These are phyloP conservation scores for Symphodus melops DNA, from an alignment of 2,113 vertebrate species.

Conservation along the genomic window DNA sequence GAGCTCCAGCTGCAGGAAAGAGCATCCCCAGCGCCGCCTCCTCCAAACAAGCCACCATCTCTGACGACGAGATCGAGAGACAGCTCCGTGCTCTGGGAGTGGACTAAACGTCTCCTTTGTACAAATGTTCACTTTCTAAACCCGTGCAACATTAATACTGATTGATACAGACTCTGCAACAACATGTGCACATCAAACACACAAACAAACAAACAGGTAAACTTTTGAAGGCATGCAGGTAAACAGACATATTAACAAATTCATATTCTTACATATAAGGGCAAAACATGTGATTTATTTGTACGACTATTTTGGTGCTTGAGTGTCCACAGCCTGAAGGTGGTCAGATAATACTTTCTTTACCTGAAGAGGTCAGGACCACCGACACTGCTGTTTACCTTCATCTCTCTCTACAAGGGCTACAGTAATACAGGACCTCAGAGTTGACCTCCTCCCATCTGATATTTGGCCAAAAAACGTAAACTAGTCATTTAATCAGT, in stretches of 20 bases:
- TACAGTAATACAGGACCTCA: conserved; percentile 30
- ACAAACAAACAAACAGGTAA: conserved; percentile 5
- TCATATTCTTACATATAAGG: conserved; percentile 33
- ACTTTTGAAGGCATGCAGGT: conserved; percentile 18
- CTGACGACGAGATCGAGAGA: conserved; percentile 97
- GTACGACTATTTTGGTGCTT: conserved; percentile 42
- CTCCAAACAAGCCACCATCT: conserved; percentile 87
- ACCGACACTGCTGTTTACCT: conserved; percentile 21
- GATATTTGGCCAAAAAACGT: neutral
- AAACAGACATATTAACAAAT: conserved; percentile 23
- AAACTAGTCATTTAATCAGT: conserved; percentile 8
- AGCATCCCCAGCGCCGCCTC: conserved; percentile 87
- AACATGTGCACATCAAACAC: neutral
- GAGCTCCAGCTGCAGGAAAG: conserved; percentile 91
- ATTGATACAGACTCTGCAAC: conserved; percentile 51
- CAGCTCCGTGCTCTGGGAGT: conserved; percentile 96
- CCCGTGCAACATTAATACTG: conserved; percentile 38
- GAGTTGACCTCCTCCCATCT: conserved; percentile 26
- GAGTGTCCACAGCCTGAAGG: conserved; percentile 31
- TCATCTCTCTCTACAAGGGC: conserved; percentile 57
- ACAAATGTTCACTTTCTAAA: conserved; percentile 30
- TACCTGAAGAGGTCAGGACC: conserved; percentile 3
- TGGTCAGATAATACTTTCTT: conserved; percentile 17
- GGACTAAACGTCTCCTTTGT: conserved; percentile 81
- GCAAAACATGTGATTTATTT: conserved; percentile 51